These are phyloP conservation scores for Martes martes DNA, from an alignment of 2,113 vertebrate species.

Conservation along the genomic window DNA sequence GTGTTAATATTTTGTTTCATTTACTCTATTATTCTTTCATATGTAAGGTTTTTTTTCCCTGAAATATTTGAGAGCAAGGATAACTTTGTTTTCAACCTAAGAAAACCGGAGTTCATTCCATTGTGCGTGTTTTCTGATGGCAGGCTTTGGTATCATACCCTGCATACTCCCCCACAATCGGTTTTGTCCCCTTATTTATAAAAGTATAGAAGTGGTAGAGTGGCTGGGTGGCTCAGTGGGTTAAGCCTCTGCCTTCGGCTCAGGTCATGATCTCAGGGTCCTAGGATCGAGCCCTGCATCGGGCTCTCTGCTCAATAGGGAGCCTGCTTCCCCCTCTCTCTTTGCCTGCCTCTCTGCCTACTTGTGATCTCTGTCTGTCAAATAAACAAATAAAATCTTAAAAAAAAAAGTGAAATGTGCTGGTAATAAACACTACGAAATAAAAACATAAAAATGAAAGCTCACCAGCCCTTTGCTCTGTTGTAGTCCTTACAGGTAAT, in stretches of 20 bases:
- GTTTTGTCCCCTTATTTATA: not conserved
- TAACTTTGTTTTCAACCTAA: not conserved
- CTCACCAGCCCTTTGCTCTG: not conserved
- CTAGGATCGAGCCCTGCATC: no score
- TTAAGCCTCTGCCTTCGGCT: no score
- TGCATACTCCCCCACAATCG: rapidly evolving
- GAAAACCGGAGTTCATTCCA: not conserved
- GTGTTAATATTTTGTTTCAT: not conserved
- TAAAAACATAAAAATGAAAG: not conserved
- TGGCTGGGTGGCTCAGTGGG: no score
- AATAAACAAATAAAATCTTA: no score
- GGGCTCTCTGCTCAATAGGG: no score
- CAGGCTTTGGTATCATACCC: not conserved
- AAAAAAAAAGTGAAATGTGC: not conserved
- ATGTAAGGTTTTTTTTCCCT: not conserved
- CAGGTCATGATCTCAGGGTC: no score
- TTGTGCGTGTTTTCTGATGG: not conserved
- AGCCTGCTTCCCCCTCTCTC: no score
- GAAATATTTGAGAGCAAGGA: not conserved
- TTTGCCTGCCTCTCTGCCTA: no score
- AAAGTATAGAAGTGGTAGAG: not conserved
- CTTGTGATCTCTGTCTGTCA: no score
- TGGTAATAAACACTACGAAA: not conserved
- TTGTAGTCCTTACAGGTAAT: not conserved
- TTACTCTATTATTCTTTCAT: not conserved